Evolutionary conservation across 2,113 vertebrate species (phyloP).

Genomic region (Seriola rivoliana): DNA sequence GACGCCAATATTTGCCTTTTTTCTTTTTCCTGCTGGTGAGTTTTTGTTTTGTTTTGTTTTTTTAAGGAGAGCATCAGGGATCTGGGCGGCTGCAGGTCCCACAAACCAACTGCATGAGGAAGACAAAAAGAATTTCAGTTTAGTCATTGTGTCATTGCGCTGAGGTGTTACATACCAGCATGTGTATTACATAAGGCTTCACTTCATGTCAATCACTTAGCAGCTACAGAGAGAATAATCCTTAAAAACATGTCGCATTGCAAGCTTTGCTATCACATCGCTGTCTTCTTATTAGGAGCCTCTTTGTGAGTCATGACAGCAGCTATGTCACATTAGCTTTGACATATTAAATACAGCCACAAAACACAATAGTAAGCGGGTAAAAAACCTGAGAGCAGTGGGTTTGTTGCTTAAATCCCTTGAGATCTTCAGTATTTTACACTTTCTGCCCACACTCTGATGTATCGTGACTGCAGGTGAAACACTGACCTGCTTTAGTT

Average conservation of each 20-base stretch:
- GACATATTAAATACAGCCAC: constrained; percentile 10
- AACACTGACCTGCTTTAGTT: constrained; percentile 52
- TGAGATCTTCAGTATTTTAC: constrained; percentile 25
- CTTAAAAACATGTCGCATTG: constrained; percentile 20
- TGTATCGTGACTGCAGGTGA: constrained; percentile 48
- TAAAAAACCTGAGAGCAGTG: constrained; percentile 11
- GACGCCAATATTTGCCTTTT: constrained; percentile 39
- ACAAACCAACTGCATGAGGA: neutral
- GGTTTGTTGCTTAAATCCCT: constrained; percentile 8
- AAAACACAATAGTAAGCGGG: neutral
- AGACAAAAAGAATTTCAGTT: neutral
- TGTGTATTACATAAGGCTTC: neutral
- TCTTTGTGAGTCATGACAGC: constrained; percentile 18
- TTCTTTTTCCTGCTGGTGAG: constrained; percentile 16
- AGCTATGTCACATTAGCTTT: constrained; percentile 10
- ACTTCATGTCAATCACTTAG: neutral
- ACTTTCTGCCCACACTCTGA: constrained; percentile 46
- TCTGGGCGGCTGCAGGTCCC: neutral
- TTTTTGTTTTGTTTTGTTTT: neutral
- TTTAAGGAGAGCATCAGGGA: neutral
- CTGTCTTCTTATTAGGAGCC: neutral
- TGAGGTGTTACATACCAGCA: neutral
- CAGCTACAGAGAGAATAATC: constrained; percentile 10
- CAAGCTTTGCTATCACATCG: constrained; percentile 11
- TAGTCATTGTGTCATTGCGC: neutral